Base-by-base conservation (phyloP, 2,113 vertebrate genomes). In the Micromys minutus region DNA sequence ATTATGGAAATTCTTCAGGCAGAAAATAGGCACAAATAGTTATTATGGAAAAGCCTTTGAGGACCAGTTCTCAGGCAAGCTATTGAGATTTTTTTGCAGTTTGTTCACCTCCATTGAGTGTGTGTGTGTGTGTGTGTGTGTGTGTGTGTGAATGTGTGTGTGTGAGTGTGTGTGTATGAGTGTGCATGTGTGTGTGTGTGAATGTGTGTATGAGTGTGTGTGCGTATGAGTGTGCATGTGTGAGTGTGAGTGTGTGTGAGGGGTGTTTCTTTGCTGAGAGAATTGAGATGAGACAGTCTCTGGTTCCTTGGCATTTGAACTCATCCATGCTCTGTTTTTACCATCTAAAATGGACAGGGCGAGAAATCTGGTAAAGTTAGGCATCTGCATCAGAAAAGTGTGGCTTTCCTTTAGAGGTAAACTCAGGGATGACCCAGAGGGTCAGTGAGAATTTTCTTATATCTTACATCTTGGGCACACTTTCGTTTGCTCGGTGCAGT, bases 1-100 rank as follows among this genome's bases (percentile, higher is more conserved):
- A 97, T 97, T 93, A 76, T 93, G 87, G 95, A 97, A 97, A 95
- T 95, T 97, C 85, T 84, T 15, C 1, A 0, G 92, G 87, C 94
- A 96, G 87, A 97, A 97, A 97, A 91, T 0, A 0, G 77, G 83
- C 90, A 96, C 71, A 95, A 95, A 85, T 96, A 90, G 42, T 97
- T 5, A 22, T 92, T 87, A 39, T 52, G 69, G 36, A 94, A 71
- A 80, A 94, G 47, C 50, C 84, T 36, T 96, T 61, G 90, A 91
- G 89, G 96, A 94, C 59, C 90, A 87, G 8, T 94, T 93, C 92
- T 93, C 94, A 96, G 96, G 94, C 89, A 69, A 97, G 63, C 90
- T 95, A 95, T 93, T 94, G 63, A 97, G 94, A 89, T 55, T 96
- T 97, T 96, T 97, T 59, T 47, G 15, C 45, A 75, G 21, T 79